Evolutionary conservation across 2,888 invertebrate species (phyloP).

Genomic region (Notodonta ziczac): DNA sequence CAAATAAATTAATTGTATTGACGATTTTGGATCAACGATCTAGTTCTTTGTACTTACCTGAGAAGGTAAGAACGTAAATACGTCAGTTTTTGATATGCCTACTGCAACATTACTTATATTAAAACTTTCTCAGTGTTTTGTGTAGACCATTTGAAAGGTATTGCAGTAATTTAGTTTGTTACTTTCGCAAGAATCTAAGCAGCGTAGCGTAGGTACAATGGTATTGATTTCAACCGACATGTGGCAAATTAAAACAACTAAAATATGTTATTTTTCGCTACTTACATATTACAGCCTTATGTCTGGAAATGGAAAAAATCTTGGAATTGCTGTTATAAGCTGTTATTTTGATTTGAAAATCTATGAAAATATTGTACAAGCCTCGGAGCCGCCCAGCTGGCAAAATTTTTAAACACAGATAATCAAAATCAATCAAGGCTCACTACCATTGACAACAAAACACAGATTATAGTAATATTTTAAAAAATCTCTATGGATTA

Average conservation of each 20-base stretch:
- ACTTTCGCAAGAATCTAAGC: conserved; percentile 51
- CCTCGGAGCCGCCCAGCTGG: conserved; percentile 77
- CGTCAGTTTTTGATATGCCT: not conserved
- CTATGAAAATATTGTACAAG: conserved; percentile 47
- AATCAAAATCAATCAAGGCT: conserved; percentile 11
- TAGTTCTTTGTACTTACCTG: too few species aligned
- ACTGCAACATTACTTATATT: conserved; percentile 8
- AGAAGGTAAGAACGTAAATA: too few species aligned
- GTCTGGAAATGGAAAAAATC: conserved; percentile 20
- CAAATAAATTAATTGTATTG: not conserved
- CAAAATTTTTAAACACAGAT: conserved; percentile 56
- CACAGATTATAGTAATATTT: conserved; percentile 20
- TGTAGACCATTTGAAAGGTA: conserved; percentile 37
- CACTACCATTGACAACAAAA: not conserved
- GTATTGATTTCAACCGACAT: conserved; percentile 57
- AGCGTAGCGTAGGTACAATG: conserved; percentile 30
- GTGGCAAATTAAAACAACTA: conserved; percentile 27
- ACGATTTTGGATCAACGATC: not conserved
- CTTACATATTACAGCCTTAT: conserved; percentile 36
- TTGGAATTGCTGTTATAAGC: conserved; percentile 9
- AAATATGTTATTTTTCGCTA: conserved; percentile 16
- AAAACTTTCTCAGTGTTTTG: conserved; percentile 21
- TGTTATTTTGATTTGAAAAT: conserved; percentile 38
- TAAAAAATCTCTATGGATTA: not conserved
- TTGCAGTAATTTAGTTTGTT: conserved; percentile 48